Percentiles rank a stretch among this genome's conserved stretches.
Conservation (phyloP, 2,113 vertebrate genomes). For the Polypterus bichir region DNA sequence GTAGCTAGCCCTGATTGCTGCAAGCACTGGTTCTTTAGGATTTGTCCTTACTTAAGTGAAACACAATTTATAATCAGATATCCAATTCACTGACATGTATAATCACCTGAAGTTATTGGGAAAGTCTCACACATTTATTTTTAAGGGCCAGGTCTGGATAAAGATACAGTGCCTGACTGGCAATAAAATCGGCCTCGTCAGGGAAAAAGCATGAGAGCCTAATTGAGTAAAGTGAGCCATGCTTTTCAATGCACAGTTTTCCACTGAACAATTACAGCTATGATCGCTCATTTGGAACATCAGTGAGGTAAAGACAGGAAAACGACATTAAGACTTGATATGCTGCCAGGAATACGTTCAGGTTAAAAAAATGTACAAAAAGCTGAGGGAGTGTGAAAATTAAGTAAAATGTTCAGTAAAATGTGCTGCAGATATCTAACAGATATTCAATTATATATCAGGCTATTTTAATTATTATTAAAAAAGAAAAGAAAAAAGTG, state of each 20-base stretch:
- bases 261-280: slow-evolving; percentile 2
- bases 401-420: too few species aligned
- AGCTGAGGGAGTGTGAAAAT: too few species aligned
- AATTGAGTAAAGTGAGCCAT: not conserved
- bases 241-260: slow-evolving; percentile 3
- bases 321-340: not conserved
- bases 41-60: too few species aligned
- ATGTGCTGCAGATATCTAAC: too few species aligned
- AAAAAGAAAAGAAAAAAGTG: too few species aligned
- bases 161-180: slow-evolving; percentile 1
- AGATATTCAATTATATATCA: too few species aligned
- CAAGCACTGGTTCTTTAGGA: too few species aligned
- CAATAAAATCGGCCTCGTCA: not conserved
- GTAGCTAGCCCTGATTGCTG: too few species aligned
- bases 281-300: slow-evolving; percentile 1
- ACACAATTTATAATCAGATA: too few species aligned
- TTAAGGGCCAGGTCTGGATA: not conserved
- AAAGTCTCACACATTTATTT: not conserved
- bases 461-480: too few species aligned
- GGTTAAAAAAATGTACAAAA: too few species aligned
- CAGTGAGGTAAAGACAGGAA: not conserved
- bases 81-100: too few species aligned
- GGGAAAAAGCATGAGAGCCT: not conserved
- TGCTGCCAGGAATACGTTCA: not conserved
- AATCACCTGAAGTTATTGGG: not conserved